Percentiles rank a stretch among this genome's conserved stretches.
phyloP scores from a whole-genome alignment of 2,888 invertebrate species.

The Dugesia japonica region DNA sequence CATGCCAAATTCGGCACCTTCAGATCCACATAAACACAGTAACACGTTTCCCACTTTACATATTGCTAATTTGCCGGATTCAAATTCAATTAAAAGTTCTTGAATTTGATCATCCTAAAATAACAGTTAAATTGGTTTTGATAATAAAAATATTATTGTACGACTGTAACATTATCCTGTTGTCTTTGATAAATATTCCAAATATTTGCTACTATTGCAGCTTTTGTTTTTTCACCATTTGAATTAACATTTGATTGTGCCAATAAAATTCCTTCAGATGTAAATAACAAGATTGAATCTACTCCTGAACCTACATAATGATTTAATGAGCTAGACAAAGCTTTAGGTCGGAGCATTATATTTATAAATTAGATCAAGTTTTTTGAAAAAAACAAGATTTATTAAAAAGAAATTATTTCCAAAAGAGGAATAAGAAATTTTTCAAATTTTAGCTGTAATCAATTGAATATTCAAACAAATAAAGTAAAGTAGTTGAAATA shows the following conservation, averaged over 20 bases:
- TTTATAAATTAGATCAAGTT: no score
- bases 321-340: not conserved
- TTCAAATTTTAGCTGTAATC: no score
- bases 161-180: not conserved
- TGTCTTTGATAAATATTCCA: conserved; percentile 30
- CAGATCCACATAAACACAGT: conserved; percentile 27
- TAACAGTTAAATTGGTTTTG: not conserved
- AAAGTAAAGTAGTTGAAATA: no score
- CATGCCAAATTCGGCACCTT: conserved; percentile 25
- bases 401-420: no score
- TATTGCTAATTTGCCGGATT: conserved; percentile 17
- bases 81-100: conserved; percentile 21
- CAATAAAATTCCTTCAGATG: conserved; percentile 10
- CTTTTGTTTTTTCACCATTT: conserved; percentile 16
- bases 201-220: conserved; percentile 24
- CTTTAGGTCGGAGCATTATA: conserved; percentile 24
- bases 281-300: conserved; percentile 23
- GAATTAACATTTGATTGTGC: conserved; percentile 1
- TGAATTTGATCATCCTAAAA: conserved; percentile 27
- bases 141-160: not conserved
- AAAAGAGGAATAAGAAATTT: no score
- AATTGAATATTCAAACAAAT: no score
- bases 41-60: conserved; percentile 8
- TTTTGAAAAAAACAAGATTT: no score
- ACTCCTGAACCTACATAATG: conserved; percentile 20